Base-by-base conservation (phyloP, 2,797 vertebrate species). In the Schizopygopsis pylzovi region DNA sequence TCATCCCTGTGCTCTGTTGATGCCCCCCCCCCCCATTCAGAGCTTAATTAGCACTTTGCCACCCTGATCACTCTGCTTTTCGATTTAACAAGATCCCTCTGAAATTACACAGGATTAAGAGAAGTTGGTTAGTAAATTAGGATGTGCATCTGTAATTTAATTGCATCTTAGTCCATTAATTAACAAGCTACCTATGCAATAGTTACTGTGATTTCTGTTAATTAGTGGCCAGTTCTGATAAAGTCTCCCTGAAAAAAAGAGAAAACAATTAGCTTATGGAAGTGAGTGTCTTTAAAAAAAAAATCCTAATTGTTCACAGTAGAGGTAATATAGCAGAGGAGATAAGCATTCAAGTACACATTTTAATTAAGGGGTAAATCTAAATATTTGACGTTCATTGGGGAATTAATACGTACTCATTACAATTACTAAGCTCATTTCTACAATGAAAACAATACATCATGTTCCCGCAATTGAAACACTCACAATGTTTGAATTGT, bases 91-190 rank as follows among this genome's bases (percentile, higher is more conserved):
- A 95, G 95, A 95, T 96, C 95, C 95, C 94, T 95, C 94, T 94
- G 94, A 96, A 96, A 96, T 96, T 95, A 95, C 87, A 92, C 94
- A 94, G 94, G 95, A 96, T 96, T 96, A 96, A 83, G 95, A 93
- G 93, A 95, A 96, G 94, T 96, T 95, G 92, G 92, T 95, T 94
- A 92, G 93, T 95, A 95, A 95, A 95, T 95, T 94, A 93, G 90
- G 95, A 91, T 93, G 93, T 95, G 94, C 94, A 96, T 96, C 94
- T 96, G 93, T 95, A 95, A 96, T 95, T 95, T 95, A 95, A 95
- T 95, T 96, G 95, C 94, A 95, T 95, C 93, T 94, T 91, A 94
- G 93, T 94, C 92, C 91, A 94, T 94, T 96, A 96, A 96, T 96
- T 96, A 95, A 95, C 94, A 94, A 95, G 94, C 93, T 94, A 94